These are phyloP conservation scores for Netelia inedita DNA, from an alignment of 2,888 invertebrate genomes.

Conservation along the genomic window DNA sequence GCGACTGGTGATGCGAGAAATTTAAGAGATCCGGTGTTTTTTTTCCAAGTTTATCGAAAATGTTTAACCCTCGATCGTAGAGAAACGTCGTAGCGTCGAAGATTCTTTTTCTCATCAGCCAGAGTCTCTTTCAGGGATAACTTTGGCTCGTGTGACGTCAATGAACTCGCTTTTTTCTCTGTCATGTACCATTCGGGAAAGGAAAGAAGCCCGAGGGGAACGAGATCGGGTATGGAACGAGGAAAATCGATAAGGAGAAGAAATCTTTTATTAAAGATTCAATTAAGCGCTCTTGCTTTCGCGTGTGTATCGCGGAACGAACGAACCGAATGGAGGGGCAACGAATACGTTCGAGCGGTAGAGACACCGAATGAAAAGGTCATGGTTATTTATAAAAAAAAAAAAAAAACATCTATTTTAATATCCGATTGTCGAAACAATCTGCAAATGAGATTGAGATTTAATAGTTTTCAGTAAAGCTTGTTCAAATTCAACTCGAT, in stretches of 20 bases:
- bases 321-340: no score
- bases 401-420: not conserved
- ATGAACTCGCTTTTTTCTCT: not conserved
- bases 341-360: no score
- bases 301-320: not conserved
- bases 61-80: no score
- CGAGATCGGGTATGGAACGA: conserved; percentile 4
- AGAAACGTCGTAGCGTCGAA: no score
- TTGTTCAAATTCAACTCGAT: not conserved
- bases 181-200: not conserved
- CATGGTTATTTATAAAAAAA: no score
- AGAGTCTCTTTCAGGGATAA: not conserved
- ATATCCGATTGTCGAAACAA: not conserved
- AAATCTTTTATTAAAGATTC: conserved; percentile 45
- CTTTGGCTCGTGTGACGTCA: not conserved
- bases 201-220: not conserved
- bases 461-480: not conserved
- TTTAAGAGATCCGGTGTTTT: no score
- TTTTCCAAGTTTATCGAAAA: no score
- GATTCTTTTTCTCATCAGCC: no score
- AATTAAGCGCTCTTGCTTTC: conserved; percentile 22
- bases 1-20: no score
- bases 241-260: conserved; percentile 1
- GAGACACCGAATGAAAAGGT: no score
- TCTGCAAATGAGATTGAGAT: not conserved